A percentile compares a stretch with the other conserved stretches of the same genome.
phyloP scores from a whole-genome alignment of 2,888 invertebrate genomes.

The Lamproptera curius region DNA sequence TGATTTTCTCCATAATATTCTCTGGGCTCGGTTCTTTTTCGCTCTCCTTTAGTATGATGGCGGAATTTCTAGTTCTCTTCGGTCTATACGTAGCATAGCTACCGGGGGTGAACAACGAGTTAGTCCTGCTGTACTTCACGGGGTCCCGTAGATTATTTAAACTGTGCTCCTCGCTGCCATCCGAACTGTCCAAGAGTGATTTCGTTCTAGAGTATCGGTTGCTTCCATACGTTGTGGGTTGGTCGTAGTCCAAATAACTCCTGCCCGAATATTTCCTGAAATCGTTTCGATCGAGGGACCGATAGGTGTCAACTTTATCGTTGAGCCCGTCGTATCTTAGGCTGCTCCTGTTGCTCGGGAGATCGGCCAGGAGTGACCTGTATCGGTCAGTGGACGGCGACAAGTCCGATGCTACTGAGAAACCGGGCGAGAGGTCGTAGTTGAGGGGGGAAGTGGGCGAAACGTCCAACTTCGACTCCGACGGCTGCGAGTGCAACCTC shows the following conservation, averaged over 20 bases:
- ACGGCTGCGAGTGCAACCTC: conserved; percentile 58
- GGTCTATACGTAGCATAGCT: conserved; percentile 73
- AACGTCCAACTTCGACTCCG: conserved; percentile 52
- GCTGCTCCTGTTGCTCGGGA: conserved; percentile 53
- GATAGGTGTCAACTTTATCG: conserved; percentile 67
- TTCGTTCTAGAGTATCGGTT: conserved; percentile 67
- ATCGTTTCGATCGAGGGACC: conserved; percentile 70
- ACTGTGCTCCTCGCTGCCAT: conserved; percentile 50
- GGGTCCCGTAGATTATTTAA: conserved; percentile 54
- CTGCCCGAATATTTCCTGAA: conserved; percentile 63
- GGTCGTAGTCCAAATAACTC: conserved; percentile 65
- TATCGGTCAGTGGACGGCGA: conserved; percentile 69
- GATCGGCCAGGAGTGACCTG: conserved; percentile 56
- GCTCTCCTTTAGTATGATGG: conserved; percentile 70
- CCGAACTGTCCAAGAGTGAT: conserved; percentile 63
- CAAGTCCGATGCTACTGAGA: conserved; percentile 56
- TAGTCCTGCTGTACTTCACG: conserved; percentile 63
- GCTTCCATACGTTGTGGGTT: conserved; percentile 55
- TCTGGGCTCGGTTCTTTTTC: conserved; percentile 73
- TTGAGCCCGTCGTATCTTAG: conserved; percentile 60
- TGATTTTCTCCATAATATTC: conserved; percentile 72
- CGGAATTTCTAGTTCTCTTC: conserved; percentile 68
- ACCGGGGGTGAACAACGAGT: conserved; percentile 71
- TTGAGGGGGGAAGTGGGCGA: conserved; percentile 61
- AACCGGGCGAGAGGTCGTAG: conserved; percentile 63